Base-by-base conservation (phyloP, 2,797 vertebrate genomes). In the Somateria mollissima region DNA sequence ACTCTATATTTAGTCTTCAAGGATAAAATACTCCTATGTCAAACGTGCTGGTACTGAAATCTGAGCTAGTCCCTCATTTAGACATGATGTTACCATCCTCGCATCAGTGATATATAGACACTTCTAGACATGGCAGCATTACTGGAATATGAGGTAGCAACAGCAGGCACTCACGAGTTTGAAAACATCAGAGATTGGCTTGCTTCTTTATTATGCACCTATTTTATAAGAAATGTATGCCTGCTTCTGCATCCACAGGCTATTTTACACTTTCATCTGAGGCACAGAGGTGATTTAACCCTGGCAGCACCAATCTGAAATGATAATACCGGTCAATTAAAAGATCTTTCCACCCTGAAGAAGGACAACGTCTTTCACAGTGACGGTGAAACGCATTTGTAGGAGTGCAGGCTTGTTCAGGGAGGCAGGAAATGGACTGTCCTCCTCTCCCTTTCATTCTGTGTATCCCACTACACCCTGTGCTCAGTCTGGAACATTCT, bases 21-120 rank as follows among this genome's bases (percentile, higher is more conserved):
- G 54, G 37, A 58, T 47, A 83, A 53, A 41, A 41, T 18, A 36
- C 47, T 73, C 3, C 20, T 28, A 1, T 20, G 14, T 49, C 14
- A 43, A 37, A 80, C 6, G 34, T 12, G 36, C 60, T 62, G 28
- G 25, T 47, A 18, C 43, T 51, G 51, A 60, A 45, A 51, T 47
- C 47, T 47, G 51, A 76, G 58, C 53, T 41, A 30, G 53, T 80
- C 20, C 41, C 13, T 14, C 2, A 2, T 22, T 36, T 57, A 73
- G 25, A 32, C 43, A 28, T 27, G 10, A 1, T 0, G 1, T 27
- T n/a, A 11, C 3, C 25, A 34, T 28, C 67, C 39, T n/a, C 32
- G 27, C 61, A 36, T 4, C 71, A 18, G 19, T 2, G 51, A 61
- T 13, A 4, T 1, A 37, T 28, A 39, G 53, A 34, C 57, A 22